Conservation (phyloP, 1,140 invertebrate species). For the Drosophila obscura region DNA sequence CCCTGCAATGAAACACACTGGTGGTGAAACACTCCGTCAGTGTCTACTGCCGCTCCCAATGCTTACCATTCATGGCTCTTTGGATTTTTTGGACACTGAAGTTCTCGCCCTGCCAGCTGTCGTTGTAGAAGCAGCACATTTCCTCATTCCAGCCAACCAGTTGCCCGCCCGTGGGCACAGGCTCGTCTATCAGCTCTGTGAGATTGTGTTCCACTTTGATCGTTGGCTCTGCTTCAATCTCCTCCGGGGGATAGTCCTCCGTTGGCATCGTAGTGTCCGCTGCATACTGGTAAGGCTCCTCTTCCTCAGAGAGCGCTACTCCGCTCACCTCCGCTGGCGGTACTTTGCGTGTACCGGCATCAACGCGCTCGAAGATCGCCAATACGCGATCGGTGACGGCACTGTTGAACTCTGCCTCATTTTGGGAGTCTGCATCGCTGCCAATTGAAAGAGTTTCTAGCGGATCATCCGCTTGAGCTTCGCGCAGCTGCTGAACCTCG, state of each 20-base stretch:
- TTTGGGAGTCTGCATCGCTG: conserved; percentile 48
- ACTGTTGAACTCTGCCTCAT: conserved; percentile 40
- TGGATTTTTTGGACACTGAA: conserved; percentile 84
- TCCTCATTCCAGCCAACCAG: conserved; percentile 83
- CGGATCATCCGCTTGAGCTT: not conserved
- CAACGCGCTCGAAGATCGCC: conserved; percentile 49
- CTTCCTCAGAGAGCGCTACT: conserved; percentile 16
- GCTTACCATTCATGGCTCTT: conserved; percentile 51
- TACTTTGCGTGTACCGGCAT: conserved; percentile 7
- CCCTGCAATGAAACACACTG: conserved; percentile 13
- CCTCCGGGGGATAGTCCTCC: conserved; percentile 8
- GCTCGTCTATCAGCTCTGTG: conserved; percentile 18
- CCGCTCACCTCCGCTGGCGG: not conserved
- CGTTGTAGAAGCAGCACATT: conserved; percentile 87
- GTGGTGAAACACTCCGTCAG: not conserved
- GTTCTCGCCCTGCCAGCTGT: conserved; percentile 86
- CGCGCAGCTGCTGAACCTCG: no score
- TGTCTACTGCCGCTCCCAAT: not conserved
- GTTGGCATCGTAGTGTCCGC: conserved; percentile 4
- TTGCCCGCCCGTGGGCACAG: conserved; percentile 20
- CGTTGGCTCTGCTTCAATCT: not conserved
- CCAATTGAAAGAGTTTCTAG: conserved; percentile 41
- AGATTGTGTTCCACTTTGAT: conserved; percentile 49
- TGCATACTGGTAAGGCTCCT: conserved; percentile 12
- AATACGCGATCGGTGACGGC: conserved; percentile 40